A percentile compares a stretch with the other conserved stretches of the same genome.
Evolutionary conservation across 2,113 vertebrate species (phyloP).

Genomic region (Takifugu bimaculatus): DNA sequence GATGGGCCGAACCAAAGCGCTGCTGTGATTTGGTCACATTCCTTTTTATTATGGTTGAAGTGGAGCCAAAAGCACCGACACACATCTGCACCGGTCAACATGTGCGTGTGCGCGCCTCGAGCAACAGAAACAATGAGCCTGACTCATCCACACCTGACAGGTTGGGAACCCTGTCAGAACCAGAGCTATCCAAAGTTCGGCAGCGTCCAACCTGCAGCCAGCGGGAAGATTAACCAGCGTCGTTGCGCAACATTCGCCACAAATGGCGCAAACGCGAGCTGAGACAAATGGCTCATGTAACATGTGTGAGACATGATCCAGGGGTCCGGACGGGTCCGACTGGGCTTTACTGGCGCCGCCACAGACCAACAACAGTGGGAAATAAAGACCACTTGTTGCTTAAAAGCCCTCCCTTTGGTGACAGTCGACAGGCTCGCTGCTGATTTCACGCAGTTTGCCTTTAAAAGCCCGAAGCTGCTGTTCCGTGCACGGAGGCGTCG

Average conservation of each 20-base stretch:
- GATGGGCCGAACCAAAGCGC: too few species aligned
- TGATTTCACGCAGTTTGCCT: background rate
- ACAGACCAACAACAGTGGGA: conserved; percentile 5
- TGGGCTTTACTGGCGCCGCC: conserved; percentile 2
- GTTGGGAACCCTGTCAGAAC: conserved; percentile 21
- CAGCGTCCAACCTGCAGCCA: conserved; percentile 28
- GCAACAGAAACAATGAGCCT: conserved; percentile 57
- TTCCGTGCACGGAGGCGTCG: background rate
- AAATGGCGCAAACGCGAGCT: background rate
- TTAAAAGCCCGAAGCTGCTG: background rate
- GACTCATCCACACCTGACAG: conserved; percentile 62
- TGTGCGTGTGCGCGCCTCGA: conserved; percentile 1
- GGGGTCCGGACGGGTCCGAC: background rate
- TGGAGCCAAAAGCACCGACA: background rate
- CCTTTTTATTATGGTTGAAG: background rate
- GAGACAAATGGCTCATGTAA: background rate
- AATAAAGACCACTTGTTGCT: conserved; percentile 65
- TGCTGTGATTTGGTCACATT: too few species aligned
- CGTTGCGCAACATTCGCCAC: conserved; percentile 35
- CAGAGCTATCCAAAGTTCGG: conserved; percentile 34
- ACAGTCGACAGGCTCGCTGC: background rate
- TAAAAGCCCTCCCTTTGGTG: conserved; percentile 6
- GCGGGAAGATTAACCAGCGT: conserved; percentile 33
- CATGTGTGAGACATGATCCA: background rate
- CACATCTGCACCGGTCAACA: conserved; percentile 12